A percentile compares a stretch with the other conserved stretches of the same genome.
Evolutionary conservation across 2,888 invertebrate species (phyloP).

Genomic region (Brachynemurus nebulosus): DNA sequence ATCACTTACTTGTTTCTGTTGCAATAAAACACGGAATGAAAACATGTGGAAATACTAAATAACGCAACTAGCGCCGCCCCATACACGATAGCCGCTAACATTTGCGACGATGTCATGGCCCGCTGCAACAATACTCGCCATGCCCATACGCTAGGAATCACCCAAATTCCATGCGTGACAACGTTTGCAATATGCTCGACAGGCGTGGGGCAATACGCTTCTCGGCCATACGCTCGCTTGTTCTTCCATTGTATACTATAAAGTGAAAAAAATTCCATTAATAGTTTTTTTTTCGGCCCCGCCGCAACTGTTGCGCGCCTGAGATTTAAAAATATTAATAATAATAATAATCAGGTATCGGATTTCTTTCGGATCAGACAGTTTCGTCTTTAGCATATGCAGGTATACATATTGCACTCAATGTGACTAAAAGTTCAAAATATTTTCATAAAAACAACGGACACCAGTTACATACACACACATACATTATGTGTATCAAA

Average conservation of each 20-base stretch:
- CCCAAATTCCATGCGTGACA: slow-evolving; percentile 80
- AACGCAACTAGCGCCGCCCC: slow-evolving; percentile 73
- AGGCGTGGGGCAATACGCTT: slow-evolving; percentile 76
- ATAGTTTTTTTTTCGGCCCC: too few species aligned
- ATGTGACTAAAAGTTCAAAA: too few species aligned
- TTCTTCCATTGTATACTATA: slow-evolving; percentile 58
- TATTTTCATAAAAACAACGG: too few species aligned
- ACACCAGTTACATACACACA: too few species aligned
- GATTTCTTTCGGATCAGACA: too few species aligned
- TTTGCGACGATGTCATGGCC: slow-evolving; percentile 59
- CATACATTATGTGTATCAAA: too few species aligned
- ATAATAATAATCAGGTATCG: too few species aligned
- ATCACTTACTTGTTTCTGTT: slow-evolving; percentile 37
- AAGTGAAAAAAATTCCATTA: too few species aligned
- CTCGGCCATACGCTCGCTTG: slow-evolving; percentile 52
- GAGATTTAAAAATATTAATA: neutral
- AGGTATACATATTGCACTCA: too few species aligned
- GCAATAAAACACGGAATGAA: slow-evolving; percentile 78
- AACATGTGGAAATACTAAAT: slow-evolving; percentile 78
- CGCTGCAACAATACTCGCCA: slow-evolving; percentile 59
- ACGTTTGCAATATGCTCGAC: slow-evolving; percentile 87
- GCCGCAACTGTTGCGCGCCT: too few species aligned
- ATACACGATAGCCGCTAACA: slow-evolving; percentile 70
- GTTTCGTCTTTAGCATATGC: too few species aligned
- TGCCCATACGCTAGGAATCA: slow-evolving; percentile 72